These are phyloP conservation scores for Synergus itoensis DNA, from an alignment of 2,888 invertebrate genomes.

Conservation along the genomic window DNA sequence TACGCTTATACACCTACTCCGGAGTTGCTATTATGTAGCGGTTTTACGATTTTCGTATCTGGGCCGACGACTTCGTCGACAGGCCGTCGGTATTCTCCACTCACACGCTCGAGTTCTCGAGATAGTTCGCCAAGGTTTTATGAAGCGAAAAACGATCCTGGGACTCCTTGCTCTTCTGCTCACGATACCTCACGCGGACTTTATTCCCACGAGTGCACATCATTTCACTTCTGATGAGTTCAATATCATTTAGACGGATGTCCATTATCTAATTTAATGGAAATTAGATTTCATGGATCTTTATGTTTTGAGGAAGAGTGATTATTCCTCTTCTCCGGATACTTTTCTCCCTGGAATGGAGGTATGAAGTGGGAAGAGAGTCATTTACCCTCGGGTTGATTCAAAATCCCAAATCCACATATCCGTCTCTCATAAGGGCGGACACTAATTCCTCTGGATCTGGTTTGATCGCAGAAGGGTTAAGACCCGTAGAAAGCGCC, in stretches of 20 bases:
- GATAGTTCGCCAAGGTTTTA: conserved; percentile 54
- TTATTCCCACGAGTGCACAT: conserved; percentile 33
- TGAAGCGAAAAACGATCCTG: conserved; percentile 53
- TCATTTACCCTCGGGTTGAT: not conserved
- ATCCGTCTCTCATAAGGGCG: conserved; percentile 6
- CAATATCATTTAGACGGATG: conserved; percentile 5
- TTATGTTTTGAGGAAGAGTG: too few relatives aligned
- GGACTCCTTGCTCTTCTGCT: conserved; percentile 21
- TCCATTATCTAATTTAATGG: not conserved
- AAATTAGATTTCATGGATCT: too few relatives aligned
- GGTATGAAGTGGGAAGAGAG: not conserved
- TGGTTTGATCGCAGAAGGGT: conserved; percentile 66
- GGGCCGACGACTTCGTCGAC: conserved; percentile 62
- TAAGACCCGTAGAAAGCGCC: conserved; percentile 65
- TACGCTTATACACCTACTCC: conserved; percentile 44
- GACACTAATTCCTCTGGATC: conserved; percentile 12
- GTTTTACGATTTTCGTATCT: conserved; percentile 75
- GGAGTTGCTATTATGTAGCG: conserved; percentile 69
- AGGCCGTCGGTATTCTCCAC: conserved; percentile 46
- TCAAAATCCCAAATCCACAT: conserved; percentile 3
- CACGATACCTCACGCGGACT: conserved; percentile 15
- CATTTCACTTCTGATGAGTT: conserved; percentile 9
- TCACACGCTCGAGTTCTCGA: conserved; percentile 49
- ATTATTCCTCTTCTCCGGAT: not conserved
- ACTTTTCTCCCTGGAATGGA: not conserved